Conservation (phyloP, 2,113 vertebrate species). For the Oxygymnocypris stewartii region DNA sequence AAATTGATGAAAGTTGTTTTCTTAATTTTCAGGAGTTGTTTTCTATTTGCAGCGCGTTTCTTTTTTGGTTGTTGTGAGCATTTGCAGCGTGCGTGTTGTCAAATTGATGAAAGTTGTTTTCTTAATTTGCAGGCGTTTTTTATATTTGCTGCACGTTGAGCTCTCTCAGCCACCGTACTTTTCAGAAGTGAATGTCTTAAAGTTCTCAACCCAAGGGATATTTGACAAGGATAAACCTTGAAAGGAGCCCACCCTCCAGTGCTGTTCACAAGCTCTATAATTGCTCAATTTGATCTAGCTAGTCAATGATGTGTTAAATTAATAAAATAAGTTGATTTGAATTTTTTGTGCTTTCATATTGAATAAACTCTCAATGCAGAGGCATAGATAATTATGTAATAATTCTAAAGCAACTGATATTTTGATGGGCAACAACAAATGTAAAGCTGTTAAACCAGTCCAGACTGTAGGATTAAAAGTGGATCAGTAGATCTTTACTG, state of each 20-base stretch:
- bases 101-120: too few species aligned
- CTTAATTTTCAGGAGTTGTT: too few species aligned
- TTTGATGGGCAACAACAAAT: neutral
- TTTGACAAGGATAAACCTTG: neutral
- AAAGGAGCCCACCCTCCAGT: neutral
- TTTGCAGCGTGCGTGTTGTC: too few species aligned
- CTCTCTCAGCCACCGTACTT: too few species aligned
- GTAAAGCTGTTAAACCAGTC: neutral
- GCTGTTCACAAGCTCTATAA: neutral
- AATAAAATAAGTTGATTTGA: neutral
- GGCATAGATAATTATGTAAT: neutral
- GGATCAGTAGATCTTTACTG: neutral
- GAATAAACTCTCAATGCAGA: neutral
- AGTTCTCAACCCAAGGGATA: neutral
- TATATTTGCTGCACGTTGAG: too few species aligned
- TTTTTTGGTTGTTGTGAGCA: too few species aligned
- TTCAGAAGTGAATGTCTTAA: neutral
- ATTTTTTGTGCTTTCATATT: neutral
- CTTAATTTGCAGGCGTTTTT: too few species aligned
- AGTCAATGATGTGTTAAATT: neutral
- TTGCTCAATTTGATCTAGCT: neutral
- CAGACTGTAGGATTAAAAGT: neutral
- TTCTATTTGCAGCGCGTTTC: too few species aligned
- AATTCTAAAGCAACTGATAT: neutral
- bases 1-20: too few species aligned